Base-by-base conservation (phyloP, 2,888 invertebrate species). In the Eupithecia insigniata region DNA sequence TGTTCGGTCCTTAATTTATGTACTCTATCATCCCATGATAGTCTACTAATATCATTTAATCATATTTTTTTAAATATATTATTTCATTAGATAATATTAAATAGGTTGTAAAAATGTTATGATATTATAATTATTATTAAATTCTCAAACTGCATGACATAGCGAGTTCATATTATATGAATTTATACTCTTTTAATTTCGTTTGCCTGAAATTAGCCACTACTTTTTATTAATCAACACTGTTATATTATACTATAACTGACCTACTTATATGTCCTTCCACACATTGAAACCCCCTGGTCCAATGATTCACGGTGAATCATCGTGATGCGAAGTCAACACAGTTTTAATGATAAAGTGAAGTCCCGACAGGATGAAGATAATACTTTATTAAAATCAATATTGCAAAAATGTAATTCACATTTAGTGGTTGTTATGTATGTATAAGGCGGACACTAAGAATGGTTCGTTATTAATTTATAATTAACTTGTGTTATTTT, bases 321-420 rank as follows among this genome's bases (percentile, higher is more conserved):
- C 36, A 64, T 26, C 12, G n/a, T n/a, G n/a, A n/a, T 12, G 8
- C 36, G 36, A 36, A 51, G 22, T 32, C 36, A 34, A 34, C n/a
- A 10, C 34, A 58, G 64, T 22, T 34, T 2, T 16, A 16, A 64
- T 62, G 61, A 32, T 62, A 62, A 18, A 16, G 64, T 64, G 7
- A 64, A 64, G 22, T 64, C 64, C 64, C 64, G 26, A 64, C 64
- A 64, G 64, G 64, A 64, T 26, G 36, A 26, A 36, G 64, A 64
- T 64, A 64, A 36, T 32, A 36, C 10, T n/a, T n/a, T 22, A 51
- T 51, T 55, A 55, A 4, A 22, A 36, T 14, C 14, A 22, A 6
- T 22, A 7, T 36, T 64, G 36, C 26, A 36, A 39, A 61, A 10
- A 26, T 36, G 64, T 6, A 36, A 36, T 64, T 64, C 22, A 64